Conservation (phyloP, 2,113 vertebrate genomes). For the Sander vitreus region DNA sequence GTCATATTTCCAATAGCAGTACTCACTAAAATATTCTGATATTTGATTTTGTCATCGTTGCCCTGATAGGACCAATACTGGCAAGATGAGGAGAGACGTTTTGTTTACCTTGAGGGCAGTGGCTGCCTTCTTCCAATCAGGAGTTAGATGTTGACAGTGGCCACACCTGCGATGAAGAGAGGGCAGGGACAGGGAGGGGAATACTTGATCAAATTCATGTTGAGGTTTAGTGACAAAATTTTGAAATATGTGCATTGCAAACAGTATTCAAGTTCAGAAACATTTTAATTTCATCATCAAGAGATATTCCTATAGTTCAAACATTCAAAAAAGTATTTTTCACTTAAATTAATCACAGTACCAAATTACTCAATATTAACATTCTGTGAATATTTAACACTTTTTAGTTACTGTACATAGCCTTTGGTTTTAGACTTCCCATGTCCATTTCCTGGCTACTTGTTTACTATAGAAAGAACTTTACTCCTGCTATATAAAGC, state of each 20-base stretch:
- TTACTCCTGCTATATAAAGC: neutral
- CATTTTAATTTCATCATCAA: neutral
- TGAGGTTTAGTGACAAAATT: neutral
- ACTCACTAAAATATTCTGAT: neutral
- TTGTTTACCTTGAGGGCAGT: constrained; percentile 93
- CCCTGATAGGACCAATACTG: neutral
- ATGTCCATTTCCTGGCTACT: neutral
- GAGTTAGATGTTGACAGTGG: constrained; percentile 90
- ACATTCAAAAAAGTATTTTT: neutral
- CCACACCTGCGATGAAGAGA: constrained; percentile 89
- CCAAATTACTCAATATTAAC: neutral
- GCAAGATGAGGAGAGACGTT: neutral
- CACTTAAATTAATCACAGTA: neutral
- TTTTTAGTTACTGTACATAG: neutral
- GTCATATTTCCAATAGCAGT: neutral
- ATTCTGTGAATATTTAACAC: constrained; percentile 7
- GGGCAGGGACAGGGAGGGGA: no score
- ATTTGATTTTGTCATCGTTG: neutral
- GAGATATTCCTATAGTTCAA: neutral
- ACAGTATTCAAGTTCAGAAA: neutral
- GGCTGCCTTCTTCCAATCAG: constrained; percentile 97
- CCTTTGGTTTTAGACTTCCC: neutral
- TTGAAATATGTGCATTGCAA: neutral
- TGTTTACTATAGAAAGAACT: neutral
- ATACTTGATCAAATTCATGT: neutral